Percentiles rank a stretch among this genome's conserved stretches.
phyloP scores from a whole-genome alignment of 2,797 vertebrate genomes.

The Melanogrammus aeglefinus region DNA sequence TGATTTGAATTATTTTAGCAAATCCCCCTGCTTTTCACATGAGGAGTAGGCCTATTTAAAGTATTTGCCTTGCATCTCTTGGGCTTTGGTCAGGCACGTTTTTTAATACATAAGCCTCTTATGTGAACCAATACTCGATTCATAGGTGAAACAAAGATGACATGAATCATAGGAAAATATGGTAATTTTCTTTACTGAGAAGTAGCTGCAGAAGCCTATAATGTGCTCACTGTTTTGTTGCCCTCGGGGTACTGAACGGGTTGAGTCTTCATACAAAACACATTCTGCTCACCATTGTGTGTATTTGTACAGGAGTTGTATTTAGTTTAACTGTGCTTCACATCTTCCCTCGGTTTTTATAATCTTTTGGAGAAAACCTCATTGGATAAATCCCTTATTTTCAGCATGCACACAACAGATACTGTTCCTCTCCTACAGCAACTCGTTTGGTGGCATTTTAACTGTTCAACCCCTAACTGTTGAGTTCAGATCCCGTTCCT shows the following conservation, averaged over 20 bases:
- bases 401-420: conserved; percentile 39
- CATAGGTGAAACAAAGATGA: conserved; percentile 23
- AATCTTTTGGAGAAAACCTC: conserved; percentile 26
- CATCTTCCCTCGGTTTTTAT: conserved; percentile 39
- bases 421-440: conserved; percentile 53
- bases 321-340: conserved; percentile 39
- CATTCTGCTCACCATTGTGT: conserved; percentile 45
- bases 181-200: conserved; percentile 31
- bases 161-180: conserved; percentile 40
- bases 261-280: conserved; percentile 45
- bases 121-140: not conserved
- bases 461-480: not conserved
- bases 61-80: not conserved
- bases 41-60: not conserved
- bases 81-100: too few species aligned
- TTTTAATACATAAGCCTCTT: too few species aligned
- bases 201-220: conserved; percentile 21
- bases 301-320: conserved; percentile 34
- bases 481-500: not conserved
- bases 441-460: conserved; percentile 53
- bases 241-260: conserved; percentile 40
- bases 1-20: not conserved
- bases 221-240: conserved; percentile 3
- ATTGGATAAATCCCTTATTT: conserved; percentile 46
- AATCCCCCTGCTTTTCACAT: not conserved